A percentile compares a stretch with the other conserved stretches of the same genome.
Conservation (phyloP, 2,797 vertebrate genomes). For the Poliocrania exsul region DNA sequence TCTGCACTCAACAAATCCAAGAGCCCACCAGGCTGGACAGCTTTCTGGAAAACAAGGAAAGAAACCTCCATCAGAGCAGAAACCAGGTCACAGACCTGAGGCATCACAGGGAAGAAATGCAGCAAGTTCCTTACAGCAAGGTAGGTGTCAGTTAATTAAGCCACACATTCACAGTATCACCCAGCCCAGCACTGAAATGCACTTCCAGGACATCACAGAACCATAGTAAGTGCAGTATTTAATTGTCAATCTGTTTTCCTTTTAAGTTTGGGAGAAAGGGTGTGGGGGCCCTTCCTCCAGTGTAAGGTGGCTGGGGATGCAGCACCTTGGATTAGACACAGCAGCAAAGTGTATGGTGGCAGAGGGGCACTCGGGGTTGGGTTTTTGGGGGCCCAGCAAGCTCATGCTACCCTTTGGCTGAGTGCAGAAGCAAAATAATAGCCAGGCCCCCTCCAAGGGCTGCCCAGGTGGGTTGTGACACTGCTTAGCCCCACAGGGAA, state of each 20-base stretch:
- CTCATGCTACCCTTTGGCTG: background rate
- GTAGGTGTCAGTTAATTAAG: background rate
- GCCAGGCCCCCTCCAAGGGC: background rate
- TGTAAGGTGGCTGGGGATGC: fast-evolving
- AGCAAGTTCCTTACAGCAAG: background rate
- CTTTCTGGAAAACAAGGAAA: background rate
- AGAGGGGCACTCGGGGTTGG: background rate
- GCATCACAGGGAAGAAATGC: background rate
- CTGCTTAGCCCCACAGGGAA: fast-evolving
- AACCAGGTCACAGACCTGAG: background rate
- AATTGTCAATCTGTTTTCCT: background rate
- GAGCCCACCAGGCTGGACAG: background rate
- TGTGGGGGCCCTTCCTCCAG: background rate
- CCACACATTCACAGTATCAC: background rate
- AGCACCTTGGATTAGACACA: background rate
- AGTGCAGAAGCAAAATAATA: background rate
- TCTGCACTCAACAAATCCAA: background rate
- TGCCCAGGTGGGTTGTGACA: background rate
- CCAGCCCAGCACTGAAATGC: background rate
- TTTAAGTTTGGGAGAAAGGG: background rate
- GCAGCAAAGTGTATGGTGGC: background rate
- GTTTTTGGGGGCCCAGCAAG: background rate
- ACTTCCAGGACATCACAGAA: background rate
- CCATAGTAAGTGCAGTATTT: background rate
- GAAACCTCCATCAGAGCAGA: background rate